These are phyloP conservation scores for Ariopsis seemanni DNA, from an alignment of 2,113 vertebrate species.

Conservation along the genomic window DNA sequence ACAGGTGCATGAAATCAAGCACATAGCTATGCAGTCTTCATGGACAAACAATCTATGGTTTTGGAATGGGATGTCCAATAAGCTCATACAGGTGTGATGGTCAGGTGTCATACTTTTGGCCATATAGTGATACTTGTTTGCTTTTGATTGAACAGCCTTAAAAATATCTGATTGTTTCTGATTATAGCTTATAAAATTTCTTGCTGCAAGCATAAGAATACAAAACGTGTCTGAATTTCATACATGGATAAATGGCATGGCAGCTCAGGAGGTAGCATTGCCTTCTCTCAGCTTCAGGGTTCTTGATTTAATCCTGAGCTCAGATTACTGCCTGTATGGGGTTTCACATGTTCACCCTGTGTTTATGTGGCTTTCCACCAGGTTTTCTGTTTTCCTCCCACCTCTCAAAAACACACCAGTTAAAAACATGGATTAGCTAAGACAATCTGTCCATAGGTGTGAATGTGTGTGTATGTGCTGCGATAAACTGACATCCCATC, in stretches of 20 bases:
- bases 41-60: background rate
- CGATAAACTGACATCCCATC: background rate
- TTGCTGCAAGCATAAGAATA: background rate
- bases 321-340: background rate
- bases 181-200: background rate
- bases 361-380: background rate
- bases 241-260: background rate
- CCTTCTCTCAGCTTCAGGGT: background rate
- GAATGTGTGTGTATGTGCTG: background rate
- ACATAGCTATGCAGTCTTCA: background rate
- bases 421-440: background rate
- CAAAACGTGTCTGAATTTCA: background rate
- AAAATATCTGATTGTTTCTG: background rate
- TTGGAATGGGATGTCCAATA: no score
- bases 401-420: background rate
- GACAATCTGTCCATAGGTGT: background rate
- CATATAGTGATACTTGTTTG: background rate
- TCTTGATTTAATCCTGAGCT: background rate
- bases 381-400: background rate
- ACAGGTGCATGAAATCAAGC: background rate
- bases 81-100: background rate
- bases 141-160: background rate
- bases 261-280: background rate
- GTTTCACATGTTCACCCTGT: background rate
- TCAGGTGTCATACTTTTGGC: background rate